A percentile compares a stretch with the other conserved stretches of the same genome.
phyloP scores from a whole-genome alignment of 2,888 invertebrate species.

The Microdon myrmicae region DNA sequence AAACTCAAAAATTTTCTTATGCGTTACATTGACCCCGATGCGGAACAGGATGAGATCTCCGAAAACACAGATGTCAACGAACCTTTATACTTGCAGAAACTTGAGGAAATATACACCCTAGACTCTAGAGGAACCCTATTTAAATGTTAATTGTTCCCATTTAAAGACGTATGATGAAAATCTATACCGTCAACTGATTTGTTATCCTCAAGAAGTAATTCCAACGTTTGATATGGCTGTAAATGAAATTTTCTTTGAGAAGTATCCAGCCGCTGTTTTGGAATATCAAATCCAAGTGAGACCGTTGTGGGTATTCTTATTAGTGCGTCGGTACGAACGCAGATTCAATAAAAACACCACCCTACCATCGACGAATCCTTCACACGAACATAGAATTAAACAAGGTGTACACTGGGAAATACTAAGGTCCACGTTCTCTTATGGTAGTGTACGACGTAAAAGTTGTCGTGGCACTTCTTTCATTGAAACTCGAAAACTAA shows the following conservation, averaged over 20 bases:
- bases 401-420: too few relatives aligned
- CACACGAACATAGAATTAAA: too few relatives aligned
- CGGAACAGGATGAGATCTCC: conserved; percentile 77
- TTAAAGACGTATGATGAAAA: conserved; percentile 85
- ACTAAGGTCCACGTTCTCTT: too few relatives aligned
- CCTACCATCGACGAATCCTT: too few relatives aligned
- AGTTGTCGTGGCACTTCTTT: too few relatives aligned
- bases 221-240: conserved; percentile 97
- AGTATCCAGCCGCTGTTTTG: conserved; percentile 86
- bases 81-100: conserved; percentile 91
- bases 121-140: conserved; percentile 91
- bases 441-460: too few relatives aligned
- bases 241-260: conserved; percentile 95
- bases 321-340: too few relatives aligned
- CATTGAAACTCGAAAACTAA: too few relatives aligned
- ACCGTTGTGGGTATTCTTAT: too few relatives aligned
- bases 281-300: conserved; percentile 97
- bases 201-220: conserved; percentile 97
- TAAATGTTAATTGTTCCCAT: conserved; percentile 94
- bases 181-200: conserved; percentile 89
- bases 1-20: conserved; percentile 89
- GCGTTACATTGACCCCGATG: conserved; percentile 81
- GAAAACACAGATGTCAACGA: conserved; percentile 82
- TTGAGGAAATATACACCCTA: conserved; percentile 91
- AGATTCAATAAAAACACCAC: too few relatives aligned